Conservation (phyloP, 1,140 invertebrate genomes). For the Antheraea pernyi region DNA sequence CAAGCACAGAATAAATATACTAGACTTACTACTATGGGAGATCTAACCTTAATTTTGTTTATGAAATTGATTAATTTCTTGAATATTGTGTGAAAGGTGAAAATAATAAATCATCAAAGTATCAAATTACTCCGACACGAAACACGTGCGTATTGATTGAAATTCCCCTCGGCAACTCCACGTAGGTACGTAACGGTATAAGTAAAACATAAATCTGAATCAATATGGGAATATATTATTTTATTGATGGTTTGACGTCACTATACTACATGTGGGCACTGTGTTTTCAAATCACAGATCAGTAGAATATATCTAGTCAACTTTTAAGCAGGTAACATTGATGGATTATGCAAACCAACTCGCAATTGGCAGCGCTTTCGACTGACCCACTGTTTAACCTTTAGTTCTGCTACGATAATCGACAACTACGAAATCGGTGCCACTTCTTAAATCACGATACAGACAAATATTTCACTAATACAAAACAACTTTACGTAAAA, state of each 20-base stretch:
- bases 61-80: not conserved
- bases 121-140: not conserved
- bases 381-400: conserved; percentile 57
- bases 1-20: too few relatives aligned
- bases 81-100: not conserved
- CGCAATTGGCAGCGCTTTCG: conserved; percentile 35
- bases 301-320: conserved; percentile 17
- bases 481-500: too few relatives aligned
- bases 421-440: not conserved
- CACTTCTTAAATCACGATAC: not conserved
- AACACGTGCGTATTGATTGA: not conserved
- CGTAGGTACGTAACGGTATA: not conserved
- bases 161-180: not conserved
- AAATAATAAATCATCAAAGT: not conserved
- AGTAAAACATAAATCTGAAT: not conserved
- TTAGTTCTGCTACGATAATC: conserved; percentile 11
- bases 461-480: too few relatives aligned
- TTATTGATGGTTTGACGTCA: conserved; percentile 31
- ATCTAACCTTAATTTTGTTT: not conserved
- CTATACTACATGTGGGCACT: conserved; percentile 26
- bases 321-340: conserved; percentile 22
- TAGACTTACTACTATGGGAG: too few relatives aligned
- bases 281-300: conserved; percentile 54
- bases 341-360: conserved; percentile 66
- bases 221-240: not conserved